These are phyloP conservation scores for Blastomussa wellsi DNA, from an alignment of 92 coral and sea anemone species.

Conservation along the genomic window DNA sequence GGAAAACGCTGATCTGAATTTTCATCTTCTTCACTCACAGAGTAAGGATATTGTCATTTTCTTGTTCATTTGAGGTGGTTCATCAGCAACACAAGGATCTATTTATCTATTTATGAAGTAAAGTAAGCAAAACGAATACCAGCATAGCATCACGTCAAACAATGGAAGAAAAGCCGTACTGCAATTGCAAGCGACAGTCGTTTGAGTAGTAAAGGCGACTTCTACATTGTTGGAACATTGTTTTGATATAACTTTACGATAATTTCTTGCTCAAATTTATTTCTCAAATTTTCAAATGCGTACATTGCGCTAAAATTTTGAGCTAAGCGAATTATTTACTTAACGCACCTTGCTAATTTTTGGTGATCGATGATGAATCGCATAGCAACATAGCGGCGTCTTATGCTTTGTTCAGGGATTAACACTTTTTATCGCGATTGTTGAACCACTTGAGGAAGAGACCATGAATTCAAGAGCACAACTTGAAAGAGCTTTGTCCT, in stretches of 20 bases:
- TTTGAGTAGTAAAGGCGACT: not conserved
- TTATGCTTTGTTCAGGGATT: not conserved
- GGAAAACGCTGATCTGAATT: not conserved
- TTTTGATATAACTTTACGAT: not conserved
- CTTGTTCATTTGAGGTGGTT: not conserved
- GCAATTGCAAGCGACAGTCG: not conserved
- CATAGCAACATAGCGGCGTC: conserved; percentile 1
- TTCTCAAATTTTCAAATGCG: not conserved
- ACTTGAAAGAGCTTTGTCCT: conserved; percentile 21
- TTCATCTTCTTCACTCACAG: not conserved
- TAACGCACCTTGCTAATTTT: not conserved
- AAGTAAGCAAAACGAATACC: not conserved
- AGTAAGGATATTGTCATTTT: not conserved
- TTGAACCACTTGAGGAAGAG: not conserved
- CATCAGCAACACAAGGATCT: not conserved
- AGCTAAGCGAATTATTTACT: conserved; percentile 1
- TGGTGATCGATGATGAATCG: not conserved
- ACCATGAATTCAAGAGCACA: conserved; percentile 32
- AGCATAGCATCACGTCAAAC: not conserved
- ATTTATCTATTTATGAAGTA: not conserved
- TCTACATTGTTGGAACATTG: not conserved
- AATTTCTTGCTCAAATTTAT: not conserved
- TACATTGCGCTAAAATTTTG: not conserved
- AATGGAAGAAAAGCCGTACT: not conserved
- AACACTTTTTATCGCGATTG: not conserved